A percentile compares a stretch with the other conserved stretches of the same genome.
Conservation (phyloP, 2,888 invertebrate species). For the Drosophila nr. fundita region DNA sequence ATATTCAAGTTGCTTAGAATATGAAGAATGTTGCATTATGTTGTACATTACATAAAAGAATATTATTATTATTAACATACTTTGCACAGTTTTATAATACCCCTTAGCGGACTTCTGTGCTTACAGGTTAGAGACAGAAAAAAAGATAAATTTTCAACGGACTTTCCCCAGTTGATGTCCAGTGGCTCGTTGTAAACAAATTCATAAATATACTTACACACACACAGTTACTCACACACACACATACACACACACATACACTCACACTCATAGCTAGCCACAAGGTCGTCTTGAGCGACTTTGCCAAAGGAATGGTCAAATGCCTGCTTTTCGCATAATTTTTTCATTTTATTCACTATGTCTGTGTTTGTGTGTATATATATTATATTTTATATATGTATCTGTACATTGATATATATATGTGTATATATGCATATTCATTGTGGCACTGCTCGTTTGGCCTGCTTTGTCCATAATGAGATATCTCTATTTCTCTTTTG, state of each 20-base stretch:
- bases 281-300: constrained; percentile 12
- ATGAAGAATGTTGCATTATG: not conserved
- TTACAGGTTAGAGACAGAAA: constrained; percentile 14
- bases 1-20: not conserved
- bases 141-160: constrained; percentile 28
- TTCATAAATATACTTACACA: constrained; percentile 56
- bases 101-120: not conserved
- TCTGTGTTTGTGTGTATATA: constrained; percentile 12
- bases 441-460: constrained; percentile 55
- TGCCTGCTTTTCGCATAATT: constrained; percentile 63
- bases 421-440: constrained; percentile 20
- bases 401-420: not conserved
- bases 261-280: constrained; percentile 13
- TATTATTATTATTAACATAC: not conserved
- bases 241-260: constrained; percentile 6
- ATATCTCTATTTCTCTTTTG: constrained; percentile 77
- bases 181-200: constrained; percentile 70
- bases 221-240: constrained; percentile 10
- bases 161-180: constrained; percentile 40
- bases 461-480: constrained; percentile 76
- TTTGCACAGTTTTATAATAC: not conserved
- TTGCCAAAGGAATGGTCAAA: constrained; percentile 39
- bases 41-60: not conserved
- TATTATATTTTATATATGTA: constrained; percentile 8
- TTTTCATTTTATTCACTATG: constrained; percentile 69